These are phyloP conservation scores for Phalacrocorax aristotelis DNA, from an alignment of 2,113 vertebrate genomes.

Conservation along the genomic window DNA sequence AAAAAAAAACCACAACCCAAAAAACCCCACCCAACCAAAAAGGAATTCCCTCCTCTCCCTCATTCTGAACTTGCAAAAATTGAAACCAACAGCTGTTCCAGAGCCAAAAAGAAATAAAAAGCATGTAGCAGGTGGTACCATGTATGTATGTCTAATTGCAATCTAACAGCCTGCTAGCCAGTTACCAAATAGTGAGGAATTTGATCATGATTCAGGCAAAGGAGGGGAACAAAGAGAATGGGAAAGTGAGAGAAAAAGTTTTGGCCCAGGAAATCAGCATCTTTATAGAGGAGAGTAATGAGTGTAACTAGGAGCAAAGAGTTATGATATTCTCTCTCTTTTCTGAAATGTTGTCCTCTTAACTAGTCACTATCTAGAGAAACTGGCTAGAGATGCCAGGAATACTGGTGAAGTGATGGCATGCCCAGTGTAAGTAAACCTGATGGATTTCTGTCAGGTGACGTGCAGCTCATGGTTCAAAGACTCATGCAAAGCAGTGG, in stretches of 20 bases:
- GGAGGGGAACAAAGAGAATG: background rate
- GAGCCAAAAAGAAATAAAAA: background rate
- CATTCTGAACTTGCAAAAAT: background rate
- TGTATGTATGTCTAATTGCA: background rate
- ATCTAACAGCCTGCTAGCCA: background rate
- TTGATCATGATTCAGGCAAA: background rate
- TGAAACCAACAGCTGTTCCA: conserved; percentile 33
- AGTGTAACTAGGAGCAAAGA: background rate
- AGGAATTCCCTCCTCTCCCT: background rate
- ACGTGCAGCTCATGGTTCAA: fast-evolving
- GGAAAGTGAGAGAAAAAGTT: background rate
- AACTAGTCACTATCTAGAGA: background rate
- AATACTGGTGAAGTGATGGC: background rate
- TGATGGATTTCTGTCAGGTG: background rate
- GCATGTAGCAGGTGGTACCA: conserved; percentile 22
- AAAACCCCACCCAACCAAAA: background rate
- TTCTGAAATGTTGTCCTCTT: background rate
- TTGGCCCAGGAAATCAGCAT: background rate
- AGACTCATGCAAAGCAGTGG: background rate
- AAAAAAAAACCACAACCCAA: too few relatives aligned
- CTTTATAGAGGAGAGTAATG: background rate
- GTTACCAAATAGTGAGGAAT: background rate
- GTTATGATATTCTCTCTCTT: background rate
- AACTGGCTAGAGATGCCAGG: background rate
- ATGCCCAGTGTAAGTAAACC: background rate